Conservation (phyloP, 2,888 invertebrate species). For the Congeria kusceri region DNA sequence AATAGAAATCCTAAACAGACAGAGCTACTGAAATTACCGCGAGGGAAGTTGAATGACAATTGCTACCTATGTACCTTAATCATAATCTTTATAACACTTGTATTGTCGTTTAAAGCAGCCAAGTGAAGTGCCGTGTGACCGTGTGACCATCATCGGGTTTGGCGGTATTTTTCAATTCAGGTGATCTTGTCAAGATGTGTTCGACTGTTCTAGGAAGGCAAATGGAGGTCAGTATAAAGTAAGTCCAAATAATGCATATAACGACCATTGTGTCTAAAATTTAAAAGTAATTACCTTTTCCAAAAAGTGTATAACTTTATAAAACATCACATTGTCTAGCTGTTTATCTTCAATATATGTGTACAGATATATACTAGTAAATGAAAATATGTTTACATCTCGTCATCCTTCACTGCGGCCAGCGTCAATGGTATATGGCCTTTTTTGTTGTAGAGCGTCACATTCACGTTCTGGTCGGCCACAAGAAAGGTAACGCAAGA, state of each 20-base stretch:
- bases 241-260: no score
- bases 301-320: no score
- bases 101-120: constrained; percentile 93
- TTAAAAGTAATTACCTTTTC: no score
- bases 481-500: constrained; percentile 91
- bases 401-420: constrained; percentile 93
- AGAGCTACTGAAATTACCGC: no score
- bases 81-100: constrained; percentile 31
- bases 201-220: constrained; percentile 86
- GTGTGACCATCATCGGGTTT: constrained; percentile 93
- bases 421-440: constrained; percentile 94
- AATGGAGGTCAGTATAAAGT: no score
- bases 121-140: constrained; percentile 92
- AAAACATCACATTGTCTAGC: no score
- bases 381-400: constrained; percentile 88
- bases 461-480: constrained; percentile 89
- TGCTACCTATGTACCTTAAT: constrained; percentile 21
- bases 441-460: constrained; percentile 91
- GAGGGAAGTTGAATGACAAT: no score
- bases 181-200: constrained; percentile 89
- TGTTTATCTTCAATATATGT: no score
- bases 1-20: no score
- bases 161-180: constrained; percentile 91
- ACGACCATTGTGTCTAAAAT: no score
- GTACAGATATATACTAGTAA: no score